Evolutionary conservation across 2,888 invertebrate genomes (phyloP).

Genomic region (Pristionchus exspectatus): DNA sequence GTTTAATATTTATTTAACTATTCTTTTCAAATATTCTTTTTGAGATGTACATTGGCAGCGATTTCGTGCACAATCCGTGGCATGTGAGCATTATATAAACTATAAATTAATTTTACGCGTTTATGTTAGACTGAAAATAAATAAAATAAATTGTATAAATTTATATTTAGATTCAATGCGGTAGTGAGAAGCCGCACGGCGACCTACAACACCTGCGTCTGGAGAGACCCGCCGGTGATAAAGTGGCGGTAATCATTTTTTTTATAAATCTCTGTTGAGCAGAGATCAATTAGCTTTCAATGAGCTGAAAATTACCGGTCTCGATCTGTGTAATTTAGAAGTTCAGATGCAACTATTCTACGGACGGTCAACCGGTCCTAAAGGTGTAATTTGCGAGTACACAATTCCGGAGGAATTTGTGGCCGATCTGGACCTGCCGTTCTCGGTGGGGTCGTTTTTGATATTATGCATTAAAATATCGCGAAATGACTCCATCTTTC

Average conservation of each 20-base stretch:
- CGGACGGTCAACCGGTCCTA: neutral
- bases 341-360: neutral
- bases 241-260: neutral
- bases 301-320: too few relatives aligned
- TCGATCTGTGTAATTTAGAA: neutral
- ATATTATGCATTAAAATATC: neutral
- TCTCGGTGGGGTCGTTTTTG: neutral
- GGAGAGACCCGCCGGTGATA: neutral
- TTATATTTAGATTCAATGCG: neutral
- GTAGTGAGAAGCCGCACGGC: neutral
- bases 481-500: too few relatives aligned
- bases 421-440: neutral
- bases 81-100: neutral
- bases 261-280: too few relatives aligned
- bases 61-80: too few relatives aligned
- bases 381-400: neutral
- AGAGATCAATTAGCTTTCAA: too few relatives aligned
- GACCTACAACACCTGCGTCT: neutral
- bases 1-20: too few relatives aligned
- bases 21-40: too few relatives aligned
- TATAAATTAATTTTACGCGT: neutral
- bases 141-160: neutral
- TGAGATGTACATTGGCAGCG: too few relatives aligned
- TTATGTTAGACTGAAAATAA: neutral
- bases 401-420: neutral